Evolutionary conservation across 2,797 vertebrate genomes (phyloP).

Genomic region (Platyrinchus mystaceus): DNA sequence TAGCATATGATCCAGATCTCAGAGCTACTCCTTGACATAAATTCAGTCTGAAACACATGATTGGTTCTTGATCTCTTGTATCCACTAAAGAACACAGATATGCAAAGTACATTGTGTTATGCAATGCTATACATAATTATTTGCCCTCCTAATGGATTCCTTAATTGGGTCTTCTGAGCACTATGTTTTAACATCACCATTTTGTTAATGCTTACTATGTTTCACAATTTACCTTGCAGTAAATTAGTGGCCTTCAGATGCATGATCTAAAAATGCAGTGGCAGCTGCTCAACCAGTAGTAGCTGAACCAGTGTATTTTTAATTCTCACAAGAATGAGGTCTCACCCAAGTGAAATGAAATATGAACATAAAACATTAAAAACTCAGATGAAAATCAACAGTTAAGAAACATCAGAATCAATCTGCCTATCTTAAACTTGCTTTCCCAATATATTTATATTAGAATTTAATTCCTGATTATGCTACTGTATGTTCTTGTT

Average conservation of each 20-base stretch:
- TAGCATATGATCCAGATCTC: not conserved
- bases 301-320: not conserved
- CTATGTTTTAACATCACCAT: not conserved
- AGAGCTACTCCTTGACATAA: not conserved
- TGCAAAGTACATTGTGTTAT: not conserved
- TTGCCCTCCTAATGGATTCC: not conserved
- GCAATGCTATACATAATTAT: not conserved
- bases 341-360: not conserved
- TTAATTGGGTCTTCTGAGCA: not conserved
- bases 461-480: not conserved
- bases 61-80: not conserved
- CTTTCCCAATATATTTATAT: not conserved
- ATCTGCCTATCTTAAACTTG: not conserved
- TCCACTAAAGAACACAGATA: not conserved
- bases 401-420: not conserved
- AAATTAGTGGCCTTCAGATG: not conserved
- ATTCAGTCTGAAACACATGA: slow-evolving; percentile 14
- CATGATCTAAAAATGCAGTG: not conserved
- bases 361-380: not conserved
- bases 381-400: not conserved
- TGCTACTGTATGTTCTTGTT: not conserved
- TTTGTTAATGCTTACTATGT: not conserved
- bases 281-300: not conserved
- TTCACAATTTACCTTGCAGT: not conserved
- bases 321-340: not conserved